Percentiles rank a stretch among this genome's conserved stretches.
Evolutionary conservation across 23 tunicate genomes (phyloP).

Genomic region (Ciona savignyi): DNA sequence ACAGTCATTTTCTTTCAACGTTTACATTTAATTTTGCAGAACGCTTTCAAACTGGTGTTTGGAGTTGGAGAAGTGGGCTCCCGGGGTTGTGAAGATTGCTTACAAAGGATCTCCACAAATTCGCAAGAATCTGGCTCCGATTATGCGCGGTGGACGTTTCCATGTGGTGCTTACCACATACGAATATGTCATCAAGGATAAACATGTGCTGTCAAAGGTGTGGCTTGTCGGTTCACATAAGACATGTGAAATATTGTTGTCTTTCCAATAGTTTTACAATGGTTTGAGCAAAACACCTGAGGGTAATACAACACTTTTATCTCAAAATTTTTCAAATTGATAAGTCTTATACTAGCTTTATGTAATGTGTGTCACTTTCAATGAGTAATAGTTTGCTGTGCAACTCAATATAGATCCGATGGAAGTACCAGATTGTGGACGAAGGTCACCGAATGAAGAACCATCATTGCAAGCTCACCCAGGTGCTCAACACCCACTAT

Average conservation of each 20-base stretch:
- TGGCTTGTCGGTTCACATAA: background rate
- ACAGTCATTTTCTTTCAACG: background rate
- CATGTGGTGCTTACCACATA: conserved; percentile 95
- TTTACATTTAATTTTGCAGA: conserved; percentile 23
- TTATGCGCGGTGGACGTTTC: conserved; percentile 61
- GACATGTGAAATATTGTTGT: too few relatives aligned
- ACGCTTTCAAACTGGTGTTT: conserved; percentile 97
- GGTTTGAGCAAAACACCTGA: too few relatives aligned
- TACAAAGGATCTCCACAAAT: conserved; percentile 94
- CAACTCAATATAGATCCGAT: conserved; percentile 48
- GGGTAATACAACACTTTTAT: too few relatives aligned
- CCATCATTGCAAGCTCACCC: conserved; percentile 97
- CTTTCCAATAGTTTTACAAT: too few relatives aligned
- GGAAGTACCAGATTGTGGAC: conserved; percentile 99
- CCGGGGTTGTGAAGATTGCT: conserved; percentile 72
- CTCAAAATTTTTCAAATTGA: too few relatives aligned
- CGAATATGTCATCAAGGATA: conserved; percentile 98
- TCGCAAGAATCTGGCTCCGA: conserved; percentile 63
- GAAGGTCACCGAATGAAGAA: conserved; percentile 99
- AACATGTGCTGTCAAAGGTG: conserved; percentile 96
- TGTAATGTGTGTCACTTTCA: background rate
- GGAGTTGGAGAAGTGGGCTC: conserved; percentile 99
- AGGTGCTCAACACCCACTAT: conserved; percentile 94
- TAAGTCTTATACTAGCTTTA: background rate
- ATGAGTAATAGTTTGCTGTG: background rate